Conservation (phyloP, 2,797 vertebrate genomes). For the Eleutherodactylus coqui region DNA sequence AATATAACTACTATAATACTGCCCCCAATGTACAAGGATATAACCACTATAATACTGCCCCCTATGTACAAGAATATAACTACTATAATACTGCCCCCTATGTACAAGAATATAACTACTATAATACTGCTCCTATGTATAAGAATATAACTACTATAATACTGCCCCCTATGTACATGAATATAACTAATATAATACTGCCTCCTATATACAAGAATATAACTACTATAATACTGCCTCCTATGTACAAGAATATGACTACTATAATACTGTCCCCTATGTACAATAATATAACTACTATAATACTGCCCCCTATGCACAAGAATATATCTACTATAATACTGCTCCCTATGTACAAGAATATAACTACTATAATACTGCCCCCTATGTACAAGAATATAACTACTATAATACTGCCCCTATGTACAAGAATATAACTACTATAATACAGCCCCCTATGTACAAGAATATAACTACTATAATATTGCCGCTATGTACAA, state of each 20-base stretch:
- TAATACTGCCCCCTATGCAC: not conserved
- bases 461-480: conserved; percentile 1
- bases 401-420: conserved; percentile 9
- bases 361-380: not conserved
- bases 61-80: too few relatives aligned
- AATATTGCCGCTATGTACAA: conserved; percentile 9
- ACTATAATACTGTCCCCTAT: not conserved
- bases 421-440: conserved; percentile 5
- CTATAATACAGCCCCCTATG: not conserved
- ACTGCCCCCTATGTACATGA: too few relatives aligned
- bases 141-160: too few relatives aligned
- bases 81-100: too few relatives aligned
- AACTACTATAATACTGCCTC: conserved; percentile 13
- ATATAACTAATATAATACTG: not conserved
- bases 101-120: too few relatives aligned
- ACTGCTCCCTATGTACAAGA: not conserved
- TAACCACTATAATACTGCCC: too few relatives aligned
- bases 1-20: too few relatives aligned
- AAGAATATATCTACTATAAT: conserved; percentile 17
- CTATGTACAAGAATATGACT: conserved; percentile 3
- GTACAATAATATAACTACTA: not conserved
- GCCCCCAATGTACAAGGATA: too few relatives aligned
- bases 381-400: conserved; percentile 1
- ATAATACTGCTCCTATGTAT: too few relatives aligned
- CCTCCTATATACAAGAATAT: conserved; percentile 10